Evolutionary conservation across 1,140 invertebrate species (phyloP).

Genomic region (Drosophila punjabiensis): DNA sequence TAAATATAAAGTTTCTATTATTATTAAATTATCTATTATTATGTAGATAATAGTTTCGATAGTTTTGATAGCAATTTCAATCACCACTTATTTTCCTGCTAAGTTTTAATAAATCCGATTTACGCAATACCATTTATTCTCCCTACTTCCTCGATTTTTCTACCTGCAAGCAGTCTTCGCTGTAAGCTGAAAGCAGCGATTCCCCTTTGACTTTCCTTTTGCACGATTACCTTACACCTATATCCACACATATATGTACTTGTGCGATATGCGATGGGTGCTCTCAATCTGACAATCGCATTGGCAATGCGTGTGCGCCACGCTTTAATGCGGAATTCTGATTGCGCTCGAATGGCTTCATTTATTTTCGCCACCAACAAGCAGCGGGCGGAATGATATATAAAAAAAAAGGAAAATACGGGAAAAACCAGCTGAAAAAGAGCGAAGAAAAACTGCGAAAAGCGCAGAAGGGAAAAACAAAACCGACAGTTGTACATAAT

Average conservation of each 20-base stretch:
- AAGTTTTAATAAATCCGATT: constrained; percentile 21
- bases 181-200: constrained; percentile 21
- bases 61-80: too few relatives aligned
- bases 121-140: constrained; percentile 9
- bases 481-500: constrained; percentile 83
- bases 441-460: constrained; percentile 34
- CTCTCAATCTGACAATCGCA: constrained; percentile 59
- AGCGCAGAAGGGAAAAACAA: constrained; percentile 62
- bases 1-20: neutral
- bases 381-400: constrained; percentile 8
- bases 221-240: constrained; percentile 31
- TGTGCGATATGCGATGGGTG: constrained; percentile 32
- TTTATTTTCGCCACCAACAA: constrained; percentile 67
- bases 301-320: constrained; percentile 66
- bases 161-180: constrained; percentile 8
- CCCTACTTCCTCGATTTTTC: neutral
- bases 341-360: constrained; percentile 82
- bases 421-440: constrained; percentile 43
- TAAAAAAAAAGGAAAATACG: constrained; percentile 7
- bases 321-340: constrained; percentile 79
- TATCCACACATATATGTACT: neutral
- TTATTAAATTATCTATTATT: too few relatives aligned
- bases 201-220: constrained; percentile 32
- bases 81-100: neutral
- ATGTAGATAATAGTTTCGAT: neutral